These are phyloP conservation scores for Dromococcyx pavoninus DNA, from an alignment of 2,797 vertebrate genomes.

Conservation along the genomic window DNA sequence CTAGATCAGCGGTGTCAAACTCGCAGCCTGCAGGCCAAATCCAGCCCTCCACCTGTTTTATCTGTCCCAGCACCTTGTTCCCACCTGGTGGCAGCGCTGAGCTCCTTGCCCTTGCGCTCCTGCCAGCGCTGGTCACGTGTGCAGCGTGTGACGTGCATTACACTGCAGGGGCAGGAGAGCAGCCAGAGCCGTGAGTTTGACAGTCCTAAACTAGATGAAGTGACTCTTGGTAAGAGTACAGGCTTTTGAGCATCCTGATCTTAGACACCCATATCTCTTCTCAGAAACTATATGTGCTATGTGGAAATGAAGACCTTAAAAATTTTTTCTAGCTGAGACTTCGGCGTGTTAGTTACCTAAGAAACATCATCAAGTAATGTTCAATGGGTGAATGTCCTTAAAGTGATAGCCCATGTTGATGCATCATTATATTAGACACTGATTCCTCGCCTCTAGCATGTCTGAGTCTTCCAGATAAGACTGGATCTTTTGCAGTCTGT, in stretches of 20 bases:
- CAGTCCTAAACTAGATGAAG: too few species aligned
- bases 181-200: too few species aligned
- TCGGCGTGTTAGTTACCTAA: not conserved
- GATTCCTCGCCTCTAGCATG: not conserved
- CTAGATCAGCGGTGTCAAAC: too few species aligned
- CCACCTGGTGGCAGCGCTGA: too few species aligned
- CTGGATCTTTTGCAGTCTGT: accelerated
- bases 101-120: too few species aligned
- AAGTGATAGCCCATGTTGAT: not conserved
- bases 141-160: too few species aligned
- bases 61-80: too few species aligned
- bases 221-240: not conserved
- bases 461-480: not conserved
- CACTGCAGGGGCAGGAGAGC: too few species aligned
- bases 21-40: too few species aligned
- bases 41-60: too few species aligned
- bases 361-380: not conserved
- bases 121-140: too few species aligned
- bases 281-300: not conserved
- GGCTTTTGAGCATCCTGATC: not conserved
- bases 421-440: not conserved
- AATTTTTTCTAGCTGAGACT: not conserved
- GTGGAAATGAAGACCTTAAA: not conserved
- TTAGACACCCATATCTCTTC: not conserved
- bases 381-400: not conserved